A percentile compares a stretch with the other conserved stretches of the same genome.
Conservation (phyloP, 1,140 invertebrate species). For the Vanessa tameamea region DNA sequence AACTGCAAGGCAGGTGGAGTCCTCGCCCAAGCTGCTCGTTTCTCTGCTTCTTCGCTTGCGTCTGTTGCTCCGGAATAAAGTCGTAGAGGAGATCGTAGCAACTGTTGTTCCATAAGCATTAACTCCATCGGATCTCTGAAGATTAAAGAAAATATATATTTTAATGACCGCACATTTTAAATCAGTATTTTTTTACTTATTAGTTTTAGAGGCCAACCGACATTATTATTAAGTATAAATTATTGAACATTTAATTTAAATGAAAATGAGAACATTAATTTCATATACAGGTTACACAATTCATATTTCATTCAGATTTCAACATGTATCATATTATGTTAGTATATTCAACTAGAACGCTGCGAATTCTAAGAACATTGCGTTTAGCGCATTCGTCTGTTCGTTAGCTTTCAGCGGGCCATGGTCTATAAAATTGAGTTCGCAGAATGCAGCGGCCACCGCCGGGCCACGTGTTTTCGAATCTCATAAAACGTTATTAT, state of each 20-base stretch:
- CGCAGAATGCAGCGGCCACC: conserved; percentile 63
- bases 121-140: conserved; percentile 80
- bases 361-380: conserved; percentile 60
- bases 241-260: too few relatives aligned
- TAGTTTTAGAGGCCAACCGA: too few relatives aligned
- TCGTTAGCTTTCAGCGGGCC: conserved; percentile 71
- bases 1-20: conserved; percentile 71
- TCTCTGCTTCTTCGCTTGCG: conserved; percentile 68
- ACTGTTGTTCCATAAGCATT: conserved; percentile 80
- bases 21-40: conserved; percentile 72
- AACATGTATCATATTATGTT: conserved; percentile 33
- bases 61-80: conserved; percentile 65
- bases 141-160: conserved; percentile 26
- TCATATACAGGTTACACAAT: neutral
- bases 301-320: conserved; percentile 32
- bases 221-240: too few relatives aligned
- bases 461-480: conserved; percentile 59
- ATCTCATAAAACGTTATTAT: conserved; percentile 65
- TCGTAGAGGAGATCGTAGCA: conserved; percentile 74
- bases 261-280: neutral
- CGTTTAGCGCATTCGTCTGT: conserved; percentile 56
- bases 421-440: conserved; percentile 71
- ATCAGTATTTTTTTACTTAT: neutral
- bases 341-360: conserved; percentile 1
- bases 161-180: neutral